Percentiles rank a stretch among this genome's conserved stretches.
These are phyloP conservation scores for Ommatoiulus sabulosus DNA, from an alignment of 2,888 invertebrate species.

Conservation along the genomic window DNA sequence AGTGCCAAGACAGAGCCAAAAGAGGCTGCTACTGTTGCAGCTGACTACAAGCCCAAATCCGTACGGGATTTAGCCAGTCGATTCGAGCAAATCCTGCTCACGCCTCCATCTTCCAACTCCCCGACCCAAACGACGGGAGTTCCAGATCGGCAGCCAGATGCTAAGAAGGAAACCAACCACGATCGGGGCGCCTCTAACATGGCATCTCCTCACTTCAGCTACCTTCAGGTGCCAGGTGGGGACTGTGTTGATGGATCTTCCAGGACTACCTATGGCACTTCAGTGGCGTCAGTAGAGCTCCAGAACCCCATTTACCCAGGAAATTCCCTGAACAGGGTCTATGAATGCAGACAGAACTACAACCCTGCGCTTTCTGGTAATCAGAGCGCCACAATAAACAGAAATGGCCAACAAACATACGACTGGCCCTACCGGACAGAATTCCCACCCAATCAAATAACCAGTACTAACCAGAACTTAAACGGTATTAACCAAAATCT, in stretches of 20 bases:
- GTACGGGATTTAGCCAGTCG: constrained; percentile 85
- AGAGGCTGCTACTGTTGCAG: background rate
- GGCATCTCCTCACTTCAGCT: background rate
- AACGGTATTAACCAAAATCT: background rate
- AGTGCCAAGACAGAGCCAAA: constrained; percentile 17
- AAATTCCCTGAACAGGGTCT: background rate
- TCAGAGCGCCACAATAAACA: background rate
- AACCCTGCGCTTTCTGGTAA: background rate
- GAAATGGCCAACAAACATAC: background rate
- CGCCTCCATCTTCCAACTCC: background rate
- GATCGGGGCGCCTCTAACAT: background rate
- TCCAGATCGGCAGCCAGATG: background rate
- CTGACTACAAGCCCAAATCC: constrained; percentile 65
- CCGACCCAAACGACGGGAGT: background rate
- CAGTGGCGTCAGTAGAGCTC: background rate
- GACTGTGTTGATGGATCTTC: background rate
- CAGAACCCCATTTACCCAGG: background rate
- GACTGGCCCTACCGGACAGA: constrained; percentile 15
- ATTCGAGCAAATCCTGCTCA: constrained; percentile 73
- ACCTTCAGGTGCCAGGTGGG: background rate
- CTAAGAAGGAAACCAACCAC: constrained; percentile 2
- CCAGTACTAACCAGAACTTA: background rate
- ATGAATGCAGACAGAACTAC: background rate
- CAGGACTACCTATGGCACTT: background rate
- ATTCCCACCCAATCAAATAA: background rate